Conservation (phyloP, 53 echinoderm and acorn worm species). For the Holothuria scabra region DNA sequence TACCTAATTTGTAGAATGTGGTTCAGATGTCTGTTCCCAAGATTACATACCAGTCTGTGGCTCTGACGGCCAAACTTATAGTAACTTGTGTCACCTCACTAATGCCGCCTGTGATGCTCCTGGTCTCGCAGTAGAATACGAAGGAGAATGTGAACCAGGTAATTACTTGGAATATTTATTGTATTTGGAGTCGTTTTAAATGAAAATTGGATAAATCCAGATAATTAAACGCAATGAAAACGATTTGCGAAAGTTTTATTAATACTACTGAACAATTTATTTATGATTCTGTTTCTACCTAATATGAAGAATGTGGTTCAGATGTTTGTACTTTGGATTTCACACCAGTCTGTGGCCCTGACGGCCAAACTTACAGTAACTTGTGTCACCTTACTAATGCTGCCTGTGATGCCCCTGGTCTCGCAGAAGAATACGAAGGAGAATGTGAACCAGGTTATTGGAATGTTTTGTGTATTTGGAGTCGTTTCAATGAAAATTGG, state of each 20-base stretch:
- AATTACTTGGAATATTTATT: too few species aligned
- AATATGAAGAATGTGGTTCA: conserved; percentile 18
- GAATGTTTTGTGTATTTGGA: too few species aligned
- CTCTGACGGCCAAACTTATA: conserved; percentile 27
- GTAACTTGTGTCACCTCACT: not conserved
- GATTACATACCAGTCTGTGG: conserved; percentile 22
- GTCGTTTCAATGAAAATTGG: too few species aligned
- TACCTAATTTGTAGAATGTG: conserved; percentile 15
- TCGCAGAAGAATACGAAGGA: not conserved
- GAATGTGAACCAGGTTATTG: not conserved
- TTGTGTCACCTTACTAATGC: conserved; percentile 9
- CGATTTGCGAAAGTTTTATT: too few species aligned
- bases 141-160: not conserved
- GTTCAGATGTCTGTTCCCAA: not conserved
- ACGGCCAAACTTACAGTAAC: conserved; percentile 34
- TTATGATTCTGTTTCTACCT: too few species aligned
- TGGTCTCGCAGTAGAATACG: not conserved
- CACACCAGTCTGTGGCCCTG: conserved; percentile 24
- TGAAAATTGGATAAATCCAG: too few species aligned
- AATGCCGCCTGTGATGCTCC: conserved; percentile 25
- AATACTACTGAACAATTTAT: too few species aligned
- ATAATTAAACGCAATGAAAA: too few species aligned
- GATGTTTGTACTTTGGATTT: conserved; percentile 1
- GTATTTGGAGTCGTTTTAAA: too few species aligned
- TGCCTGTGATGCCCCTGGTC: not conserved